A percentile compares a stretch with the other conserved stretches of the same genome.
phyloP scores from a whole-genome alignment of 1,140 invertebrate genomes.

The Sycophila sp. region DNA sequence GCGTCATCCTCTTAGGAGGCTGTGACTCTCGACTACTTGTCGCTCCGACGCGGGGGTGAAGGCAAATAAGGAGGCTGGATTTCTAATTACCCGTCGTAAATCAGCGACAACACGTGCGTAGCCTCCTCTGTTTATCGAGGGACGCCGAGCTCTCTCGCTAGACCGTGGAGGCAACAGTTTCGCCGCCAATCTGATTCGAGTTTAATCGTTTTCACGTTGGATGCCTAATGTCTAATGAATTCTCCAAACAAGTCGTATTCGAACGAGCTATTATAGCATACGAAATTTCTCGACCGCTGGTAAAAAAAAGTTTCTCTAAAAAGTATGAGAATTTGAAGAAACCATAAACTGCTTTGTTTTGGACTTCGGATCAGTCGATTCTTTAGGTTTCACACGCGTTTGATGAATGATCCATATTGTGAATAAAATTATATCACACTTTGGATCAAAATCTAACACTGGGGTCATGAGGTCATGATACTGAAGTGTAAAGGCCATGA shows the following conservation, averaged over 20 bases:
- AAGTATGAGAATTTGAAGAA: too few species aligned
- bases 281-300: too few species aligned
- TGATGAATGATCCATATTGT: too few species aligned
- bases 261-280: too few species aligned
- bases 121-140: constrained; percentile 62
- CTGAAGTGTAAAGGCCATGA: too few species aligned
- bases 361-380: too few species aligned
- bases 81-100: constrained; percentile 66
- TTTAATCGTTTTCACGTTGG: constrained; percentile 51
- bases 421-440: too few species aligned
- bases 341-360: too few species aligned
- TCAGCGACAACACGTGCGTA: constrained; percentile 65
- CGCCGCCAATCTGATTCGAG: constrained; percentile 55
- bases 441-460: too few species aligned
- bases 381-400: too few species aligned
- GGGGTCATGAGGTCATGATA: too few species aligned
- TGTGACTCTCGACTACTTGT: background rate
- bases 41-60: constrained; percentile 41
- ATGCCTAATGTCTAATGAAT: constrained; percentile 27
- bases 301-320: too few species aligned
- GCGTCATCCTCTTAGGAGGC: constrained; percentile 1
- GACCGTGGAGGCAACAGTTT: constrained; percentile 44
- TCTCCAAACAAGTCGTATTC: constrained; percentile 5
- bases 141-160: constrained; percentile 56
- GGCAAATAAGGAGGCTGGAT: constrained; percentile 64